Evolutionary conservation across 2,113 vertebrate genomes (phyloP).

Genomic region (Nycticorax nycticorax): DNA sequence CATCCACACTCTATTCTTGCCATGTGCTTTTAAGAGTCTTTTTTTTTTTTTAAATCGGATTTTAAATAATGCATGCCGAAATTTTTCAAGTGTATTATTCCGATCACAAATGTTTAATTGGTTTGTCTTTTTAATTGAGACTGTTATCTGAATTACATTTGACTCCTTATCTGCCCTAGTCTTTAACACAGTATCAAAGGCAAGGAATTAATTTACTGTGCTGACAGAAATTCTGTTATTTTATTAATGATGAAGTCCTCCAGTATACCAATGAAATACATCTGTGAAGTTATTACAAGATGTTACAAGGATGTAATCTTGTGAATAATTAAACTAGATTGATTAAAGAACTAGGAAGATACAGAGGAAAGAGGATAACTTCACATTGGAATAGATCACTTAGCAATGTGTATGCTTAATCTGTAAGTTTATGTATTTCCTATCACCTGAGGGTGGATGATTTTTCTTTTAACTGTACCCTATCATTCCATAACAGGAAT

Average conservation of each 20-base stretch:
- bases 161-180: not conserved
- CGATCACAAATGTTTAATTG: not conserved
- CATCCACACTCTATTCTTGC: not conserved
- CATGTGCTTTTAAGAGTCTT: not conserved
- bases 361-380: not conserved
- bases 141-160: not conserved
- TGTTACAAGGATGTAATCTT: not conserved
- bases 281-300: not conserved
- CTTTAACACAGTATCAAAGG: not conserved
- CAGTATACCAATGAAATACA: not conserved
- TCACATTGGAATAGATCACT: not conserved
- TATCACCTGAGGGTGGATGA: not conserved
- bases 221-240: not conserved
- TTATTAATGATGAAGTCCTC: not conserved
- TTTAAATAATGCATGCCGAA: not conserved
- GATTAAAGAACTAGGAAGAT: not conserved
- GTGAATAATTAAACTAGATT: not conserved
- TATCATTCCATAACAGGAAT: not conserved
- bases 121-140: not conserved
- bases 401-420: not conserved
- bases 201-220: not conserved
- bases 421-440: not conserved
- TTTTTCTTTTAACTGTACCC: not conserved
- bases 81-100: not conserved
- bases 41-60: accelerated